Conservation (phyloP, 2,113 vertebrate species). For the Dolichallabes microphthalmus region DNA sequence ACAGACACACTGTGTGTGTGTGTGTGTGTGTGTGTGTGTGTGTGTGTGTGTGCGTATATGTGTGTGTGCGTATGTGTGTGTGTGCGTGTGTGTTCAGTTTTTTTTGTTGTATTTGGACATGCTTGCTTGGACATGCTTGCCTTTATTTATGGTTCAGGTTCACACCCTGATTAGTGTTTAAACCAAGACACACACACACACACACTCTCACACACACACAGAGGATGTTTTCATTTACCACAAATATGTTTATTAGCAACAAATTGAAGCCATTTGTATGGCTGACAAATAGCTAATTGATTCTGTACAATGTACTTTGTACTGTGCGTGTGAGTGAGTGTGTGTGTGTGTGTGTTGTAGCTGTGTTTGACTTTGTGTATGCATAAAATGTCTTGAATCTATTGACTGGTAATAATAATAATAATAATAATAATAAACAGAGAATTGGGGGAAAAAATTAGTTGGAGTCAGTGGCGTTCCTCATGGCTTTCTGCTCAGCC, state of each 20-base stretch:
- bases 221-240: background rate
- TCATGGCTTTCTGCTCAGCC: background rate
- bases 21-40: background rate
- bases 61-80: background rate
- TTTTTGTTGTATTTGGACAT: constrained; percentile 48
- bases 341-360: background rate
- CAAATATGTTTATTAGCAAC: background rate
- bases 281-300: background rate
- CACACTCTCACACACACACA: background rate
- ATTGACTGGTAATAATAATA: background rate
- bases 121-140: constrained; percentile 64
- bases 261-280: background rate
- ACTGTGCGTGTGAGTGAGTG: background rate
- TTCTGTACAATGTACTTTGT: background rate
- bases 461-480: background rate
- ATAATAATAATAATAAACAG: background rate
- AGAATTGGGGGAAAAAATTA: background rate
- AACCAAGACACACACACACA: background rate
- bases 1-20: background rate
- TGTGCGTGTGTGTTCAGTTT: background rate
- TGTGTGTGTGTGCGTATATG: background rate
- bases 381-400: background rate
- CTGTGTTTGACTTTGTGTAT: background rate
- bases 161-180: constrained; percentile 36
- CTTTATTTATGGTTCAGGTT: constrained; percentile 49